Base-by-base conservation (phyloP, 2,888 invertebrate genomes). In the Pomacea canaliculata region DNA sequence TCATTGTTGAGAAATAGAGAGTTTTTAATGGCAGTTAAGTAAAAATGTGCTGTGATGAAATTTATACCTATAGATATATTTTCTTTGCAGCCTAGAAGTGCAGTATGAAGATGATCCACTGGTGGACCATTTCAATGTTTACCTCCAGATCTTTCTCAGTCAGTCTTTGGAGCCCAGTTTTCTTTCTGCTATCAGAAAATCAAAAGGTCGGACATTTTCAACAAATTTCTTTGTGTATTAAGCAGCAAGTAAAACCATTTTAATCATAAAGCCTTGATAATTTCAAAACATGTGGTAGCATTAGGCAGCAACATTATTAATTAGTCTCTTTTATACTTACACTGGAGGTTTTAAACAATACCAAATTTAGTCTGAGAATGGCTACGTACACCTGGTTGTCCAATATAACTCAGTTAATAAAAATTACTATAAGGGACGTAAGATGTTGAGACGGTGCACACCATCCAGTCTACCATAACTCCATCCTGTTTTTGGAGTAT, bases 121-220 rank as follows among this genome's bases (percentile, higher is more conserved):
- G 49, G 84, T 88, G 70, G 87, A 88, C 63, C 76, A 84, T 23
- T 90, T 90, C 78, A 89, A 89, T 78, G 85, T 89, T 27, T 89
- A 87, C 80, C 82, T 90, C 62, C 89, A 89, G 81, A 86, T 89
- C 59, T 87, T 89, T 71, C 85, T 90, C 37, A 89, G 88, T 74
- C 88, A 88, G 79, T 87, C 90, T 8, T 80, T 89, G 62, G 89
- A 90, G 81, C 85, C 88, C 67, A 86, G 85, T 71, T 90, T 90
- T 80, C 83, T 89, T 37, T 80, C 81, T 79, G 86, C 86, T 76
- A 86, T 88, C 72, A 80, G 79, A 37, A 84, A 86, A 67, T 79
- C 83, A 66, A 79, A 83, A 78, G 87, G 88, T 88, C 71, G 16
- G 62, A 27, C 37, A 51, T 19, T n/a, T 16, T 60, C 5, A n/a